Evolutionary conservation across 2,797 vertebrate genomes (phyloP).

Genomic region (Macropodus opercularis): DNA sequence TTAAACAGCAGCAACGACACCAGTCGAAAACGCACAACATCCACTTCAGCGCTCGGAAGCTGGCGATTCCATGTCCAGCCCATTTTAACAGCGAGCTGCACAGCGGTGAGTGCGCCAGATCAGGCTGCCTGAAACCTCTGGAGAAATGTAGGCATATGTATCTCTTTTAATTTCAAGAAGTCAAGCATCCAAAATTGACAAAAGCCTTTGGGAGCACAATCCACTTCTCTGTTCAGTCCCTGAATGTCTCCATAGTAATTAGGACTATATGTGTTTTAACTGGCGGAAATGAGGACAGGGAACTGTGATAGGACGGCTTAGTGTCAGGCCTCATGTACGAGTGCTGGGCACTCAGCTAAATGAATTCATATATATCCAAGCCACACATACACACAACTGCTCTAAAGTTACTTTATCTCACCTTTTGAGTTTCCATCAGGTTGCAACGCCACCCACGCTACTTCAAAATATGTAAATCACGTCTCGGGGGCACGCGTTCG

Average conservation of each 20-base stretch:
- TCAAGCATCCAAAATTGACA: conserved; percentile 51
- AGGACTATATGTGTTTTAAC: conserved; percentile 47
- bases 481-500: neutral
- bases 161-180: conserved; percentile 57
- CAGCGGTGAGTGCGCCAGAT: conserved; percentile 8
- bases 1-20: conserved; percentile 27
- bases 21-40: too few relatives aligned
- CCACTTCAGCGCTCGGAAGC: conserved; percentile 9
- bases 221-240: conserved; percentile 39
- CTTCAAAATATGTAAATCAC: conserved; percentile 32
- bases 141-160: conserved; percentile 43
- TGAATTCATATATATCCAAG: neutral
- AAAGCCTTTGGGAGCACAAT: conserved; percentile 40
- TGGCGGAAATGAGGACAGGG: conserved; percentile 36
- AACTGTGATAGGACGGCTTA: conserved; percentile 20
- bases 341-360: neutral
- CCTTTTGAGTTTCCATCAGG: neutral
- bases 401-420: conserved; percentile 6
- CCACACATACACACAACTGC: neutral
- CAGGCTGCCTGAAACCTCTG: conserved; percentile 27
- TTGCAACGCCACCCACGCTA: neutral
- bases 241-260: conserved; percentile 42
- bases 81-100: conserved; percentile 2
- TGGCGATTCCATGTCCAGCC: conserved; percentile 3
- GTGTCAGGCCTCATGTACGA: conserved; percentile 11